Evolutionary conservation across 2,888 invertebrate genomes (phyloP).

Genomic region (Campoplex nolae): DNA sequence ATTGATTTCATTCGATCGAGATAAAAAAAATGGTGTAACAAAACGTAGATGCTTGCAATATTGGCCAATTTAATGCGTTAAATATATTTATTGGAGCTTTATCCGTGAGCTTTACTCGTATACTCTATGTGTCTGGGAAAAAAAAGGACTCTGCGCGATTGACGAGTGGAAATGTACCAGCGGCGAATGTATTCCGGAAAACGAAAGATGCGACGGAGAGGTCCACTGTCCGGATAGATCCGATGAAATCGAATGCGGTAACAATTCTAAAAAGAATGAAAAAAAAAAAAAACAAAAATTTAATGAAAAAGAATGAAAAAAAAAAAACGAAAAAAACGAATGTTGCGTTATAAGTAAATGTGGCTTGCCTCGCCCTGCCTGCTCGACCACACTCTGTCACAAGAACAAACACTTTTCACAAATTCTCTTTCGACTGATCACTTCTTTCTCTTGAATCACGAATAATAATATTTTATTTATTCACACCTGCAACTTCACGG

Average conservation of each 20-base stretch:
- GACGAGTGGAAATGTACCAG: conserved; percentile 85
- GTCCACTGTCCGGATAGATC: conserved; percentile 85
- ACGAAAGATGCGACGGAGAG: conserved; percentile 86
- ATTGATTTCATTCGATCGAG: not conserved
- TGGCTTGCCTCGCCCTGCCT: conserved; percentile 68
- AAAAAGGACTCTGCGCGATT: conserved; percentile 77
- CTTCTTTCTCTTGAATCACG: not conserved
- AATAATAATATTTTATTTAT: not conserved
- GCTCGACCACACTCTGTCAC: conserved; percentile 62
- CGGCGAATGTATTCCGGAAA: conserved; percentile 87
- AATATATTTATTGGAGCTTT: conserved; percentile 58
- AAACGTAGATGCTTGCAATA: not conserved
- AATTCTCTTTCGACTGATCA: conserved; percentile 19
- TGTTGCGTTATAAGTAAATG: conserved; percentile 54
- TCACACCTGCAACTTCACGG: conserved; percentile 57
- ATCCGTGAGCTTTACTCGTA: conserved; percentile 77
- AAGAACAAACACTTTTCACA: conserved; percentile 44
- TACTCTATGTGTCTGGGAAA: conserved; percentile 52
- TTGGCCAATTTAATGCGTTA: conserved; percentile 30
- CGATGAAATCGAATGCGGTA: conserved; percentile 85
- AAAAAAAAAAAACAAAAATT: not conserved
- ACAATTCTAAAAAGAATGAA: conserved; percentile 67
- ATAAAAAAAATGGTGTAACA: not conserved
- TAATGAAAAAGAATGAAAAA: conserved; percentile 9
- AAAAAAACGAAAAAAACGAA: conserved; percentile 26